Conservation (phyloP, 1,140 invertebrate genomes). For the Mylabris phalerata region DNA sequence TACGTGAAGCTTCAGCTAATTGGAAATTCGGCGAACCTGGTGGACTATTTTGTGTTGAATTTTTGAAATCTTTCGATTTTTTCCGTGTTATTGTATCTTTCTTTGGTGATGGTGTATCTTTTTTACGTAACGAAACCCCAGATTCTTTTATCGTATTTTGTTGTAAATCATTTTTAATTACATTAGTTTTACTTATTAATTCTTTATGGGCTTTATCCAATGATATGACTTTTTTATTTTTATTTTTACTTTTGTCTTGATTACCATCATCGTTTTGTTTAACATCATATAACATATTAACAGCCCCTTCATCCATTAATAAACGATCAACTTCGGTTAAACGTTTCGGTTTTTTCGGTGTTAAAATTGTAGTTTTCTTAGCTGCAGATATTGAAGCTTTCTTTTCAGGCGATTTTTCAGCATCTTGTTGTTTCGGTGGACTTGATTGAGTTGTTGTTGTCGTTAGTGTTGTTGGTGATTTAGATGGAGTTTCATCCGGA, state of each 20-base stretch:
- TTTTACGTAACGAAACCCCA: constrained; percentile 34
- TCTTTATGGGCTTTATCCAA: constrained; percentile 48
- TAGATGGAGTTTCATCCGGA: constrained; percentile 49
- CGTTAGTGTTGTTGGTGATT: constrained; percentile 4
- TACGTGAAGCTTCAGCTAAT: constrained; percentile 66
- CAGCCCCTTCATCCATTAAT: constrained; percentile 76
- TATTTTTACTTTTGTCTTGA: constrained; percentile 23
- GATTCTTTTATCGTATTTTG: constrained; percentile 32
- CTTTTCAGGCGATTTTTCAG: constrained; percentile 10
- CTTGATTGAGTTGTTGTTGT: neutral
- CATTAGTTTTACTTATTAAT: constrained; percentile 48
- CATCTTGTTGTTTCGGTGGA: neutral
- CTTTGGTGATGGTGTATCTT: constrained; percentile 23
- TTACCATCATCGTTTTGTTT: constrained; percentile 47
- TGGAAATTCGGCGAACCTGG: constrained; percentile 45
- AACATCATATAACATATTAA: constrained; percentile 75
- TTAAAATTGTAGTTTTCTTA: constrained; percentile 10
- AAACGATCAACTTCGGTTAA: constrained; percentile 66
- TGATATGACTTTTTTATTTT: constrained; percentile 42
- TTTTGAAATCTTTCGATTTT: constrained; percentile 43
- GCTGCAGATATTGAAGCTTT: neutral
- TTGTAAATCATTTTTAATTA: constrained; percentile 37
- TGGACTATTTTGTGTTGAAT: constrained; percentile 37
- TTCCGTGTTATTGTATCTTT: constrained; percentile 46
- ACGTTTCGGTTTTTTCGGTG: constrained; percentile 41